phyloP scores from a whole-genome alignment of 2,888 invertebrate genomes.

The Epinotia demarniana region DNA sequence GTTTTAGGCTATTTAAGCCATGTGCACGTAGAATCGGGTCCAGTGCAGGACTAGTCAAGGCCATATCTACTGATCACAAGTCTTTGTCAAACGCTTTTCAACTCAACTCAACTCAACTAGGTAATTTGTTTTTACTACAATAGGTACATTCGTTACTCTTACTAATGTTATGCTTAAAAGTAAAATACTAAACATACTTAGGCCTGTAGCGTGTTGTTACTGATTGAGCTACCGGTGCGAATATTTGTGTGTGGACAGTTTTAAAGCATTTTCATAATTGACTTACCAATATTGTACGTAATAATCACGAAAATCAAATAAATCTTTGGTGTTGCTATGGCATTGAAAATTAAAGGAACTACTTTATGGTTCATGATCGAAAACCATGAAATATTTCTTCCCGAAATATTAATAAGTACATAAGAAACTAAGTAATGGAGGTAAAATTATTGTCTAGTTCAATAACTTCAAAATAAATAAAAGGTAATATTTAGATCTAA shows the following conservation, averaged over 20 bases:
- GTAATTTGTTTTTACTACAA: constrained; percentile 8
- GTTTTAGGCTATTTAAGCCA: too few relatives aligned
- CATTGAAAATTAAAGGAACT: background rate
- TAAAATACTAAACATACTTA: constrained; percentile 30
- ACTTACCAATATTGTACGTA: constrained; percentile 34
- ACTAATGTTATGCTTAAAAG: constrained; percentile 31
- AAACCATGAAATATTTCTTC: background rate
- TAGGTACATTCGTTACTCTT: background rate
- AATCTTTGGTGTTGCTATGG: constrained; percentile 40
- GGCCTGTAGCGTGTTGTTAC: constrained; percentile 29
- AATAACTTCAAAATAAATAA: background rate
- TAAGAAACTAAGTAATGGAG: background rate
- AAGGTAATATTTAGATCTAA: background rate
- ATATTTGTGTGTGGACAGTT: constrained; percentile 28
- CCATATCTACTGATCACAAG: too few relatives aligned
- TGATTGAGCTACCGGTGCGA: constrained; percentile 25
- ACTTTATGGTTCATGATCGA: background rate
- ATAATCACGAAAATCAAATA: constrained; percentile 16
- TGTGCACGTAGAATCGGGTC: too few relatives aligned
- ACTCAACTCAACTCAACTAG: background rate
- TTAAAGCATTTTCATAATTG: constrained; percentile 45
- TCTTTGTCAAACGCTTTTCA: background rate
- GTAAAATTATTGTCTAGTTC: background rate
- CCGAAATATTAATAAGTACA: background rate
- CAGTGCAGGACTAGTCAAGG: too few relatives aligned